Percentiles rank a stretch among this genome's conserved stretches.
phyloP scores from a whole-genome alignment of 2,113 vertebrate species.

The Oncorhynchus gorbuscha region DNA sequence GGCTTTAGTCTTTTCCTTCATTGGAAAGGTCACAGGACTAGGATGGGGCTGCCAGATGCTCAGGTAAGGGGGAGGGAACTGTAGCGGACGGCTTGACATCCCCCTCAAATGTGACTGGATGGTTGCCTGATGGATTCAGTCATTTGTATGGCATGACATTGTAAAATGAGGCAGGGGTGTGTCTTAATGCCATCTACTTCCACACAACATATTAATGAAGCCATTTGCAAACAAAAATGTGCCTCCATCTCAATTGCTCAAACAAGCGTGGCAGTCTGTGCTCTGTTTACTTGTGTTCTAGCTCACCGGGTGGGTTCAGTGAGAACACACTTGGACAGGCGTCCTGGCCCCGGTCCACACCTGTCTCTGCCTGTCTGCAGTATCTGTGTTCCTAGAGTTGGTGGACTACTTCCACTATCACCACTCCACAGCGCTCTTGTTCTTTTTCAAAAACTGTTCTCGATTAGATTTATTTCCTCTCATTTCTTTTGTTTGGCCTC shows the following conservation, averaged over 20 bases:
- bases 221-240: conserved; percentile 43
- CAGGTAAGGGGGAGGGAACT: background rate
- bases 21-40: conserved; percentile 47
- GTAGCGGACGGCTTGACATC: background rate
- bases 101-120: conserved; percentile 4
- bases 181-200: conserved; percentile 52
- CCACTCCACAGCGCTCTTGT: background rate
- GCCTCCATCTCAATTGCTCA: background rate
- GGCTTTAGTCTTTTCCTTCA: conserved; percentile 46
- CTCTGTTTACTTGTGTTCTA: background rate
- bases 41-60: conserved; percentile 29
- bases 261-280: background rate
- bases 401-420: background rate
- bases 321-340: background rate
- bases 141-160: conserved; percentile 48
- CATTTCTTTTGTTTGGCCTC: background rate
- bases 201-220: conserved; percentile 53
- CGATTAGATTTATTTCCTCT: background rate
- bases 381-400: background rate
- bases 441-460: background rate
- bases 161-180: conserved; percentile 47
- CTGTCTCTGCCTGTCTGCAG: background rate
- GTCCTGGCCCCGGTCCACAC: background rate
- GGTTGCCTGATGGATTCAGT: conserved; percentile 47
- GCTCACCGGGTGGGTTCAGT: background rate